phyloP scores from a whole-genome alignment of 2,797 vertebrate species.

The Leuciscus waleckii region DNA sequence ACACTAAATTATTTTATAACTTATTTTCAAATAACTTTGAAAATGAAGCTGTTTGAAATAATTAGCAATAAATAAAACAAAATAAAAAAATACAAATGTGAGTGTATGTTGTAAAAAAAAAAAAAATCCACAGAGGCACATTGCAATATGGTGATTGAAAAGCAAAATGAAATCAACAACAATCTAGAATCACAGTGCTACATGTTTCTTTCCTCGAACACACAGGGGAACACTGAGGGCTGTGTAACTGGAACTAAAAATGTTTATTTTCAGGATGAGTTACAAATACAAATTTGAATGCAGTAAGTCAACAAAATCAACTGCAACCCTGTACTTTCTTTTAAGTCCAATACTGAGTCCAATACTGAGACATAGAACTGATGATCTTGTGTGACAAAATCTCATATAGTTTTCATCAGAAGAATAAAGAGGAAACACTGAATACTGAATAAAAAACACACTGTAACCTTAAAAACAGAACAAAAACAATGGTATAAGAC shows the following conservation, averaged over 20 bases:
- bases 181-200: conserved; percentile 53
- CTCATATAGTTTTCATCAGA: background rate
- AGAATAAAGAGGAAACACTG: background rate
- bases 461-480: conserved; percentile 4
- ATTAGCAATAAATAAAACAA: conserved; percentile 52
- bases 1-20: conserved; percentile 44
- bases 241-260: conserved; percentile 3
- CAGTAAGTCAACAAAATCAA: background rate
- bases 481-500: conserved; percentile 16
- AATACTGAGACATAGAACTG: conserved; percentile 8
- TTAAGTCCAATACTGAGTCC: background rate
- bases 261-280: background rate
- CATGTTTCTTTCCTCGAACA: conserved; percentile 24
- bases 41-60: conserved; percentile 55
- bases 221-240: background rate
- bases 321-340: conserved; percentile 2
- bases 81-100: conserved; percentile 45
- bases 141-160: conserved; percentile 33
- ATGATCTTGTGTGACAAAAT: background rate
- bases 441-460: background rate
- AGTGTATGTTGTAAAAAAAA: conserved; percentile 41
- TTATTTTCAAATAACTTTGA: conserved; percentile 59
- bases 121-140: conserved; percentile 40
- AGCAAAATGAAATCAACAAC: conserved; percentile 2
- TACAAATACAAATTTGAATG: background rate